Conservation (phyloP, 2,113 vertebrate species). For the Zapus hudsonius region DNA sequence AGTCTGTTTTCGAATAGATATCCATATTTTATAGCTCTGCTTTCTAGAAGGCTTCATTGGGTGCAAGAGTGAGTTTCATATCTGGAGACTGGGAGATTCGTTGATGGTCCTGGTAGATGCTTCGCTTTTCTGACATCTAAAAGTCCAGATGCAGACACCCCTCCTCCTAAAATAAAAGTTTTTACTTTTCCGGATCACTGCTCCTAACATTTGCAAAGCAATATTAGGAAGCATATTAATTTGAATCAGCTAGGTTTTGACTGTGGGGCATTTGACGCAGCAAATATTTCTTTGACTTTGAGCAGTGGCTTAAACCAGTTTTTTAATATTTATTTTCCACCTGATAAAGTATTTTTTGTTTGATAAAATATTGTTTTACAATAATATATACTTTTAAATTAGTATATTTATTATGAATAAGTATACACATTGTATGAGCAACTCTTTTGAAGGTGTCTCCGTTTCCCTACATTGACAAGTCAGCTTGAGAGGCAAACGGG, state of each 20-base stretch:
- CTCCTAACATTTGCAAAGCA: slow-evolving; percentile 50
- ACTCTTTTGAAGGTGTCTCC: no score
- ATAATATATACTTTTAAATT: no score
- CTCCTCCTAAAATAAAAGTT: slow-evolving; percentile 40
- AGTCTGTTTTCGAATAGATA: background rate
- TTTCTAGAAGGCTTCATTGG: background rate
- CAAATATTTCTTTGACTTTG: slow-evolving; percentile 19
- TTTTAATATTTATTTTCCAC: background rate
- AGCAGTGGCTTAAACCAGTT: background rate
- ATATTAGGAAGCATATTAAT: slow-evolving; percentile 20
- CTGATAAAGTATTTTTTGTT: no score
- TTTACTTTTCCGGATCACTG: slow-evolving; percentile 49
- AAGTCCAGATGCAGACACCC: slow-evolving; percentile 44
- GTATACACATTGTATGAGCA: background rate
- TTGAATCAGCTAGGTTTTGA: slow-evolving; percentile 26
- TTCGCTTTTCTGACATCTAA: slow-evolving; percentile 27
- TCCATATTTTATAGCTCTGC: background rate
- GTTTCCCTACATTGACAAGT: no score
- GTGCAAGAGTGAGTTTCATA: background rate
- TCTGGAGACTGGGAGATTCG: slow-evolving; percentile 33
- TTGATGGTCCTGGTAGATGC: background rate
- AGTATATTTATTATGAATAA: no score
- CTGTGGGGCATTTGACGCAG: background rate
- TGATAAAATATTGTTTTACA: no score
- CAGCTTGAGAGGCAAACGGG: background rate